Conservation (phyloP, 2,888 invertebrate genomes). For the Leucozona laternaria region DNA sequence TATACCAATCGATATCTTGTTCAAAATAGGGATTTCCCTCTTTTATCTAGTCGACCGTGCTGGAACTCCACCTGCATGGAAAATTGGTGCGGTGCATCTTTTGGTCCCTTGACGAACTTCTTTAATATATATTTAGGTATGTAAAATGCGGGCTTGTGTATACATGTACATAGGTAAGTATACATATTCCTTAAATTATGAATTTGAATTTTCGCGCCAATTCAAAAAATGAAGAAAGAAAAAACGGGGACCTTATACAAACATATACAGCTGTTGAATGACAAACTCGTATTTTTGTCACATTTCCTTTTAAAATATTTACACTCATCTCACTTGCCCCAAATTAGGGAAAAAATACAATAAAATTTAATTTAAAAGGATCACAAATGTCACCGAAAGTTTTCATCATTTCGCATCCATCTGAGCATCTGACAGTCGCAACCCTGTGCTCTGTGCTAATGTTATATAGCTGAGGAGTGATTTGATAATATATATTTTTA, state of each 20-base stretch:
- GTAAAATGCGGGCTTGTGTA: conserved; percentile 1
- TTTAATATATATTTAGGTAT: not conserved
- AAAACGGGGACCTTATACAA: not conserved
- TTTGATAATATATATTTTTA: conserved; percentile 20
- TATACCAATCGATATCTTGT: conserved; percentile 53
- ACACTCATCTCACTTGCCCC: conserved; percentile 5
- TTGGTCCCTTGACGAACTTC: not conserved
- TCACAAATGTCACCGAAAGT: conserved; percentile 58
- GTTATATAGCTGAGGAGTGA: conserved; percentile 13
- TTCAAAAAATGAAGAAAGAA: not conserved
- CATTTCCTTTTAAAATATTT: conserved; percentile 25
- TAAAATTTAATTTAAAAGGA: conserved; percentile 58
- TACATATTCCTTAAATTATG: conserved; percentile 15
- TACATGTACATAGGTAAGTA: not conserved
- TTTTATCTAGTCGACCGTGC: conserved; percentile 43
- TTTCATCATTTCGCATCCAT: conserved; percentile 45
- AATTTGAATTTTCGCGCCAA: conserved; percentile 64
- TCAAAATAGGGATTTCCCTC: conserved; percentile 57
- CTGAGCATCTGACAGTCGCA: conserved; percentile 26
- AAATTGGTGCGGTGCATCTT: conserved; percentile 12
- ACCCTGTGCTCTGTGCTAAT: conserved; percentile 13
- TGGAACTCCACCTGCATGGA: conserved; percentile 64
- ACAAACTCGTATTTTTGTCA: conserved; percentile 25
- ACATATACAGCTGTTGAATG: conserved; percentile 38
- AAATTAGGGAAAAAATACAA: conserved; percentile 20